Conservation (phyloP, 2,888 invertebrate genomes). For the Ectemnius lituratus region DNA sequence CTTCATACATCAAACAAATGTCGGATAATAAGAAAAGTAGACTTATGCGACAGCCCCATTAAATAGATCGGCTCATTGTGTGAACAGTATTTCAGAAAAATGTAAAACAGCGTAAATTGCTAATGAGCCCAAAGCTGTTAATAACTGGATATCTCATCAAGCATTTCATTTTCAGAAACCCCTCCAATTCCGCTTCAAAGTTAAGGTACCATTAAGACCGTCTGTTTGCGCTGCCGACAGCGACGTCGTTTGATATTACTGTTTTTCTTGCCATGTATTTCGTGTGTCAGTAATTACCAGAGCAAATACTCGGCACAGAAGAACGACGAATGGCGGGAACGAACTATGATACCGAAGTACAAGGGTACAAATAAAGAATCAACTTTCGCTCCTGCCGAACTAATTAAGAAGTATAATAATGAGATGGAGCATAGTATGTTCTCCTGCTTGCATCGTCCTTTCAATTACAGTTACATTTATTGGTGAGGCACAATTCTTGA, state of each 20-base stretch:
- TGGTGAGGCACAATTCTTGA: too few species aligned
- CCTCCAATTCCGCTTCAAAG: conserved; percentile 61
- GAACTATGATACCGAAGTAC: conserved; percentile 33
- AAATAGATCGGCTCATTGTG: not conserved
- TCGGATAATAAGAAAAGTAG: too few species aligned
- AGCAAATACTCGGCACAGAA: conserved; percentile 62
- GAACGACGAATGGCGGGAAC: not conserved
- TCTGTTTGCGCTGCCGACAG: conserved; percentile 72
- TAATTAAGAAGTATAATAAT: conserved; percentile 42
- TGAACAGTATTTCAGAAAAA: too few species aligned
- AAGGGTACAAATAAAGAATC: conserved; percentile 37
- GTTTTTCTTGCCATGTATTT: conserved; percentile 74
- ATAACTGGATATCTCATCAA: conserved; percentile 44
- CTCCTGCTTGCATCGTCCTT: too few species aligned
- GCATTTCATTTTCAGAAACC: conserved; percentile 42
- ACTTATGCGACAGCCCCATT: too few species aligned
- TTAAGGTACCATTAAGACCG: conserved; percentile 71
- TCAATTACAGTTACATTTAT: too few species aligned
- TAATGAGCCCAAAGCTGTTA: conserved; percentile 30
- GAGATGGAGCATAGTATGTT: not conserved
- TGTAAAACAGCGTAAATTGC: too few species aligned
- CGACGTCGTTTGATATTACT: conserved; percentile 74
- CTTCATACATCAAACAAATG: too few species aligned
- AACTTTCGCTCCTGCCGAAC: conserved; percentile 32
- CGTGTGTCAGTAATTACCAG: conserved; percentile 70